Evolutionary conservation across 2,797 vertebrate genomes (phyloP), one percentile per base, ranked within the genome.

Genomic region (Microctenopoma steveboyesi): DNA sequence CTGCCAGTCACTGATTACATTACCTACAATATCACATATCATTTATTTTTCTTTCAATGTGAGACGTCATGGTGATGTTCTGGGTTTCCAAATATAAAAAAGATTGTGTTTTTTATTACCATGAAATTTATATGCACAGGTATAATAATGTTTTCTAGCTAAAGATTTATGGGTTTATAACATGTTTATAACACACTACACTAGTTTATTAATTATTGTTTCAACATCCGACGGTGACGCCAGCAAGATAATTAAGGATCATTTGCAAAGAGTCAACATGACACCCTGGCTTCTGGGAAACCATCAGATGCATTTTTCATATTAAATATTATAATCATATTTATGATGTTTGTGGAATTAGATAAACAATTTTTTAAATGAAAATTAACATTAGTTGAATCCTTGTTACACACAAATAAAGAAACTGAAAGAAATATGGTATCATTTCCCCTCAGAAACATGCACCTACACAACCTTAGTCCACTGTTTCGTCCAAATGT

Each of bases 401-500:
- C 5, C 16, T 4, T 35, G 11, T 35, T 33, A 35, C 7, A 28
- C 11, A 57, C 7, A 1, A 22, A 3, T 18, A 55, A 56, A 27
- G 45, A 43, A 12, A 50, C 10, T 51, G 22, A 48, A 35, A 64
- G 4, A 27, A 49, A 9, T 25, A 7, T n/a, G 18, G 1, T 14
- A n/a, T 28, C 18, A 45, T 56, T 27, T 30, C 25, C 13, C 25
- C 16, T 56, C 4, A 63, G 18, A 27, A 39, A 10, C 5, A 50
- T 10, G 13, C 37, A 69, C 48, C 40, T 64, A 69, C 0, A 25
- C 25, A 59, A 47, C 35, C 25, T 35, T 15, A 42, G 16, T 57
- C 35, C 2, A 2, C n/a, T 53, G 5, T 39, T 28, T 61, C 7
- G 48, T 54, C 42, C 47, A 50, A 45, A 48, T 39, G 12, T 47